A percentile compares a stretch with the other conserved stretches of the same genome.
phyloP scores from a whole-genome alignment of 2,797 vertebrate species.

The Australoheros facetus region DNA sequence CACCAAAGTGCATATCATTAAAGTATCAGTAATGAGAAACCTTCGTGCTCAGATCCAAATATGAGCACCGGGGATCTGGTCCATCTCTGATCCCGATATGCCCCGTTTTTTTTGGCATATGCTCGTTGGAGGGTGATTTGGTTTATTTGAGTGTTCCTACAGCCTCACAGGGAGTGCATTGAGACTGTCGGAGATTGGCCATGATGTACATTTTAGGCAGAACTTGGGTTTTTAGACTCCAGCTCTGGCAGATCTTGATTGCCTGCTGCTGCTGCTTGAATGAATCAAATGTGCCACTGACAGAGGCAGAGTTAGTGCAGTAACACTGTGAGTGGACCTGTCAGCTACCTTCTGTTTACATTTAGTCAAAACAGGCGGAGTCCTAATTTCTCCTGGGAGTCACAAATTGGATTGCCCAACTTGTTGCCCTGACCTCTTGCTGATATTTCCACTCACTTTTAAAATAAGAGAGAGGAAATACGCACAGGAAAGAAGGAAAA shows the following conservation, averaged over 20 bases:
- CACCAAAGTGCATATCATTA: constrained; percentile 48
- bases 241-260: constrained; percentile 40
- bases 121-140: constrained; percentile 6
- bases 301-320: constrained; percentile 26
- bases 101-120: constrained; percentile 3
- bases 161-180: constrained; percentile 17
- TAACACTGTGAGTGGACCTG: constrained; percentile 54
- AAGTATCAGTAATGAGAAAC: constrained; percentile 47
- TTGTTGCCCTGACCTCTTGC: constrained; percentile 63
- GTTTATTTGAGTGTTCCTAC: constrained; percentile 22
- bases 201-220: constrained; percentile 26
- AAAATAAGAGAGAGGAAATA: constrained; percentile 35
- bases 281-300: constrained; percentile 55
- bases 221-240: constrained; percentile 31
- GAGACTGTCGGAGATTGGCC: constrained; percentile 26
- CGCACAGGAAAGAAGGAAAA: constrained; percentile 4
- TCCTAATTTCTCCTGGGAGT: constrained; percentile 70
- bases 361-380: constrained; percentile 68
- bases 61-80: constrained; percentile 20
- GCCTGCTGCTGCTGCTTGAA: constrained; percentile 37
- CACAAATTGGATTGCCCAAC: constrained; percentile 69
- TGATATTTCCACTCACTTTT: constrained; percentile 58
- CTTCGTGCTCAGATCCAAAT: constrained; percentile 32
- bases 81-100: constrained; percentile 18
- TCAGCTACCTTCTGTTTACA: constrained; percentile 71